Conservation (phyloP, 2,797 vertebrate genomes). For the Phrynocephalus vlangalii region DNA sequence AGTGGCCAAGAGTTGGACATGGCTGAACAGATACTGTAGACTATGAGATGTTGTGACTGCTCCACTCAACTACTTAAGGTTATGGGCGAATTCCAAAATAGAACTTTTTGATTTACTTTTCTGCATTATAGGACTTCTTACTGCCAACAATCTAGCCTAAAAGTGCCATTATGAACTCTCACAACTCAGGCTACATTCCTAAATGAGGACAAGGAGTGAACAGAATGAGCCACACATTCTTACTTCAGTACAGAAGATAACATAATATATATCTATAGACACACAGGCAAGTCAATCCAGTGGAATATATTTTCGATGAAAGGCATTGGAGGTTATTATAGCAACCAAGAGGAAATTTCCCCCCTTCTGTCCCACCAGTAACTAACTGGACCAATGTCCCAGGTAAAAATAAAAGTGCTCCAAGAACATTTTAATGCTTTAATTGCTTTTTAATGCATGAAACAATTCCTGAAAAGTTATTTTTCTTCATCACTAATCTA, state of each 20-base stretch:
- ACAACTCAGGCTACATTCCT: neutral
- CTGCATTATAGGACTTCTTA: neutral
- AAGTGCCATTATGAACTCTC: neutral
- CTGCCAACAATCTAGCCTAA: neutral
- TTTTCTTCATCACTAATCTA: neutral
- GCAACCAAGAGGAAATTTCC: neutral
- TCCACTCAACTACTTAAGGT: neutral
- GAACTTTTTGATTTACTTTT: neutral
- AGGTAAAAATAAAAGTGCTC: neutral
- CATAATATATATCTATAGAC: neutral
- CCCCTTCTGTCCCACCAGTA: too few species aligned
- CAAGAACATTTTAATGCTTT: too few species aligned
- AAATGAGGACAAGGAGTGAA: neutral
- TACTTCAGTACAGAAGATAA: neutral
- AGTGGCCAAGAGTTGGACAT: too few species aligned
- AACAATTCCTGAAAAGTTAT: neutral
- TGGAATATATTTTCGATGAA: neutral
- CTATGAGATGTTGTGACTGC: too few species aligned
- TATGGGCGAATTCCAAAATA: neutral
- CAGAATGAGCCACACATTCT: neutral
- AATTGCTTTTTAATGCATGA: too few species aligned
- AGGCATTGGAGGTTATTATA: neutral
- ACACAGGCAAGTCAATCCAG: neutral
- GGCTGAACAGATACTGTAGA: too few species aligned
- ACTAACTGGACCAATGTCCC: neutral